Evolutionary conservation across 1,140 invertebrate genomes (phyloP).

Genomic region (Drosophila novamexicana): DNA sequence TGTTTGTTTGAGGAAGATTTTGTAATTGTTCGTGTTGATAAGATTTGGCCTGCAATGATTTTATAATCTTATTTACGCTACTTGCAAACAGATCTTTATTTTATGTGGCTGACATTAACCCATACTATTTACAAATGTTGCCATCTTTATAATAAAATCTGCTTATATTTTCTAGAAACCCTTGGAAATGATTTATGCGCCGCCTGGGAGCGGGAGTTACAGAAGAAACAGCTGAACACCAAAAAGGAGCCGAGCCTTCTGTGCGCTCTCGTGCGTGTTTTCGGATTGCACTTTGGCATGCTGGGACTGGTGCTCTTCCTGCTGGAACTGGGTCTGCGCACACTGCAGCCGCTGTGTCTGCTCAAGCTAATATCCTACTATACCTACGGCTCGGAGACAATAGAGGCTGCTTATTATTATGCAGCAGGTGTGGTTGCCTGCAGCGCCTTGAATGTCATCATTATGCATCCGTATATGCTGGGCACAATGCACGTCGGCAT

Average conservation of each 20-base stretch:
- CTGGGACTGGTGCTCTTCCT: conserved; percentile 71
- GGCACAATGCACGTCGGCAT: conserved; percentile 90
- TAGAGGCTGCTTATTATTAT: conserved; percentile 87
- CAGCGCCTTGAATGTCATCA: conserved; percentile 89
- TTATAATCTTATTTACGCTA: neutral
- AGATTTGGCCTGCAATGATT: conserved; percentile 3
- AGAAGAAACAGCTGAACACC: conserved; percentile 40
- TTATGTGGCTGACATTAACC: neutral
- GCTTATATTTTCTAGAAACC: conserved; percentile 52
- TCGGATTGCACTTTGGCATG: conserved; percentile 66
- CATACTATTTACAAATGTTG: too few species aligned
- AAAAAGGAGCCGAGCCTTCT: conserved; percentile 72
- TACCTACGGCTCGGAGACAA: conserved; percentile 84
- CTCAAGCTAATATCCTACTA: conserved; percentile 89
- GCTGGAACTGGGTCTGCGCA: conserved; percentile 84
- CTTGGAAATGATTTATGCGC: conserved; percentile 68
- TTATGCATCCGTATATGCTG: conserved; percentile 93
- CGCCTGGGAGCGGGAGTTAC: conserved; percentile 69
- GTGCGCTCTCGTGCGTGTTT: conserved; percentile 58
- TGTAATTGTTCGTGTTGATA: conserved; percentile 23
- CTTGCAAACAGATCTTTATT: neutral
- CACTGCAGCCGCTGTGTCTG: conserved; percentile 89
- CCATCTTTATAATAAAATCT: too few species aligned
- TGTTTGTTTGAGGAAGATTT: conserved; percentile 21
- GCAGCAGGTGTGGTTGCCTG: conserved; percentile 88